Evolutionary conservation across 2,113 vertebrate genomes (phyloP).

Genomic region (Falcunculus frontatus): DNA sequence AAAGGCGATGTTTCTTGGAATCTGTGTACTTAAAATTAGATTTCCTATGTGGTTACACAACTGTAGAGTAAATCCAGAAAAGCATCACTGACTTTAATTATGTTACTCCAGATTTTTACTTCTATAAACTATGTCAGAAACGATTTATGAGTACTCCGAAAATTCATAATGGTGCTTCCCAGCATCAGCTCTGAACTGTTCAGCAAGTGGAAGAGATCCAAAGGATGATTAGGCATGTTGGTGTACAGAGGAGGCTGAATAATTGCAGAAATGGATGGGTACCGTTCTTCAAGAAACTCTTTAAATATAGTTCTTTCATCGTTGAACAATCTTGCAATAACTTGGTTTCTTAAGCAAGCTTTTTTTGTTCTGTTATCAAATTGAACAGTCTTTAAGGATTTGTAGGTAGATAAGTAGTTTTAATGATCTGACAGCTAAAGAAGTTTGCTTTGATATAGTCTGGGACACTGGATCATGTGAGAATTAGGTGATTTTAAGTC

Average conservation of each 20-base stretch:
- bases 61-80: constrained; percentile 17
- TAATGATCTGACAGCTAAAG: neutral
- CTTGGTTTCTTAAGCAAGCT: neutral
- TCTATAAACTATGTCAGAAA: constrained; percentile 22
- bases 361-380: neutral
- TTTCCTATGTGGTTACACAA: constrained; percentile 12
- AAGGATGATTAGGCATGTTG: neutral
- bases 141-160: neutral
- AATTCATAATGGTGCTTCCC: neutral
- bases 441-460: neutral
- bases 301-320: neutral
- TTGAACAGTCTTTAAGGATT: neutral
- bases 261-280: neutral
- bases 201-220: neutral
- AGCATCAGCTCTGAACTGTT: neutral
- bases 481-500: neutral
- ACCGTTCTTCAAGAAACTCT: neutral
- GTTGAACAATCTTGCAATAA: neutral
- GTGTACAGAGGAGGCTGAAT: neutral
- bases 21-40: neutral
- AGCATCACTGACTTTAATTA: constrained; percentile 2
- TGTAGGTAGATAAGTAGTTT: neutral
- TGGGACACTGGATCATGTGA: neutral
- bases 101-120: neutral
- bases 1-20: neutral